Evolutionary conservation across 2,113 vertebrate species (phyloP).

Genomic region (Strigops habroptila): DNA sequence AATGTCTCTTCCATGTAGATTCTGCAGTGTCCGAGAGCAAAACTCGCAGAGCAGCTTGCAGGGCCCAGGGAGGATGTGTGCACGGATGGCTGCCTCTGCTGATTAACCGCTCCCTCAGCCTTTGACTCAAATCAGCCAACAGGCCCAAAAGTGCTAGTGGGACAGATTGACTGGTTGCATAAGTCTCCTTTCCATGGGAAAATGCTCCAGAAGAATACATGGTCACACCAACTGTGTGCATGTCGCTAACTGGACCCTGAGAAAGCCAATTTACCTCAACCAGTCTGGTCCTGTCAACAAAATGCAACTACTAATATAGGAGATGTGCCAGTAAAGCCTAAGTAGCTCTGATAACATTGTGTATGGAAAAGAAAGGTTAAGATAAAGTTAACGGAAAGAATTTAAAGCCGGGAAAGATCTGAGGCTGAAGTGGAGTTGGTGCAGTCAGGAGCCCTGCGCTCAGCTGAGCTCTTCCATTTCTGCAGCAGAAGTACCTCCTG

Average conservation of each 20-base stretch:
- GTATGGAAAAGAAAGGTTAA: constrained; percentile 10
- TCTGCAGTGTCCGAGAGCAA: background rate
- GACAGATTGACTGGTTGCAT: background rate
- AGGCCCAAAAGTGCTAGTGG: background rate
- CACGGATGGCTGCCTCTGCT: background rate
- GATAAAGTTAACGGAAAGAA: constrained; percentile 14
- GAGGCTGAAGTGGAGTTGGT: background rate
- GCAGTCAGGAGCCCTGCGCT: background rate
- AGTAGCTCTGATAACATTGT: constrained; percentile 10
- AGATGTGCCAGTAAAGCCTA: background rate
- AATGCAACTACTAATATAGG: background rate
- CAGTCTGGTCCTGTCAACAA: background rate
- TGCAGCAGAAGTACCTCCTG: background rate
- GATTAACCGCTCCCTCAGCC: background rate
- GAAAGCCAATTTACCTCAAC: background rate
- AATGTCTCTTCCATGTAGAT: background rate
- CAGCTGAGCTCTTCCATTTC: background rate
- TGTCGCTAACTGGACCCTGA: background rate
- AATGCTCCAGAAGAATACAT: background rate
- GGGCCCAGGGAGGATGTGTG: background rate
- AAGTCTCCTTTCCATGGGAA: background rate
- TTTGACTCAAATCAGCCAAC: background rate
- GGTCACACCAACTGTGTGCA: background rate
- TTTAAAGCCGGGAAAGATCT: background rate
- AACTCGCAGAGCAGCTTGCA: background rate